A percentile compares a stretch with the other conserved stretches of the same genome.
Conservation (phyloP, 2,797 vertebrate genomes). For the Eleutherodactylus coqui region DNA sequence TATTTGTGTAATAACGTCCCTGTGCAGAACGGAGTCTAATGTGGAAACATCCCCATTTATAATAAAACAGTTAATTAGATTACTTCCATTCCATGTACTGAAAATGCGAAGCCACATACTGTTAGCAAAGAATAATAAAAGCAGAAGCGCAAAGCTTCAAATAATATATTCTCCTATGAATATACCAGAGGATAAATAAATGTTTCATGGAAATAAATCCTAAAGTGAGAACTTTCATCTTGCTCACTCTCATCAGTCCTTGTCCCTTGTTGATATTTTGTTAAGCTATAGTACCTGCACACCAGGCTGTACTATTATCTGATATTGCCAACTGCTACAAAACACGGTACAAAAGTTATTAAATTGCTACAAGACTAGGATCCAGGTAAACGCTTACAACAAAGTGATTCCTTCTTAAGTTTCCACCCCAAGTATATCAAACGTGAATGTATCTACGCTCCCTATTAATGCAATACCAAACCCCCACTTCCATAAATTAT, state of each 20-base stretch:
- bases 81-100: conserved; percentile 29
- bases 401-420: neutral
- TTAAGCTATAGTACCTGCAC: conserved; percentile 12
- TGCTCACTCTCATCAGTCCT: conserved; percentile 13
- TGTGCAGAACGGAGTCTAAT: neutral
- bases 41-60: conserved; percentile 38
- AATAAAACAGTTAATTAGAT: conserved; percentile 51
- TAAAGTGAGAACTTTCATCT: conserved; percentile 47
- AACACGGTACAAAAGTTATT: neutral
- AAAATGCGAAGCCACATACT: conserved; percentile 29
- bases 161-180: conserved; percentile 40
- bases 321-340: conserved; percentile 23
- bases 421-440: neutral
- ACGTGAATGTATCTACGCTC: neutral
- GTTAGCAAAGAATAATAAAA: conserved; percentile 37
- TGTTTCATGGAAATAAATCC: conserved; percentile 28
- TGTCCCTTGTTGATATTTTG: conserved; percentile 21
- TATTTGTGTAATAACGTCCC: conserved; percentile 41
- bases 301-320: conserved; percentile 5
- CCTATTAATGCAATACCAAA: neutral
- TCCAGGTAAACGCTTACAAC: neutral
- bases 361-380: neutral
- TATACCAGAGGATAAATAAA: conserved; percentile 47
- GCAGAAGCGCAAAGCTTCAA: conserved; percentile 16
- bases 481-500: neutral